phyloP scores from a whole-genome alignment of 1,140 invertebrate genomes.

The Batillaria attramentaria region DNA sequence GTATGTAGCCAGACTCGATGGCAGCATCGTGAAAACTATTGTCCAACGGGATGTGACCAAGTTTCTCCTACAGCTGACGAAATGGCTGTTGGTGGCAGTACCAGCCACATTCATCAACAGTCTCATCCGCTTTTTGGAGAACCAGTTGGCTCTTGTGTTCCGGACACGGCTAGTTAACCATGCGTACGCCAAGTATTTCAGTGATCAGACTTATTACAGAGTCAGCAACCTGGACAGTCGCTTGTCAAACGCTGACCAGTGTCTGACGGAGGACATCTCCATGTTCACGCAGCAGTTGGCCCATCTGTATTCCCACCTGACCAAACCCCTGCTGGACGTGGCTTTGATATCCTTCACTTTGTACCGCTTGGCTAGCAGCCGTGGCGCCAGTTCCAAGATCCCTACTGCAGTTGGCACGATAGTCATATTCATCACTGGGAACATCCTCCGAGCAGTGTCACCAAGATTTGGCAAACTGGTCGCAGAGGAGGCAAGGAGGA shows the following conservation, averaged over 20 bases:
- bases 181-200: slow-evolving; percentile 95
- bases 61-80: slow-evolving; percentile 85
- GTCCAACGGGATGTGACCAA: slow-evolving; percentile 87
- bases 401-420: slow-evolving; percentile 80
- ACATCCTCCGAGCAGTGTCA: slow-evolving; percentile 86
- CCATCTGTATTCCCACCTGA: slow-evolving; percentile 96
- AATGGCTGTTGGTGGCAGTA: slow-evolving; percentile 95
- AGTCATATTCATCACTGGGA: slow-evolving; percentile 83
- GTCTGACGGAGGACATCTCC: slow-evolving; percentile 96
- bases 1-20: slow-evolving; percentile 96
- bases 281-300: slow-evolving; percentile 93
- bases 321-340: slow-evolving; percentile 95
- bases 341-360: slow-evolving; percentile 80
- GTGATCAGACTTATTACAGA: slow-evolving; percentile 95
- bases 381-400: slow-evolving; percentile 68
- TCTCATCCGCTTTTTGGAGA: slow-evolving; percentile 95
- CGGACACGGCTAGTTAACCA: slow-evolving; percentile 91
- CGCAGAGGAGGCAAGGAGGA: slow-evolving; percentile 92
- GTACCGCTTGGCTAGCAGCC: slow-evolving; percentile 61
- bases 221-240: slow-evolving; percentile 77
- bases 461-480: slow-evolving; percentile 96
- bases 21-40: slow-evolving; percentile 95
- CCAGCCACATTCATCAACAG: slow-evolving; percentile 98
- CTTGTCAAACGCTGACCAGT: slow-evolving; percentile 96
- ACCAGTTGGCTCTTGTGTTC: slow-evolving; percentile 91